phyloP scores from a whole-genome alignment of 92 coral and sea anemone genomes.

The Porites lobata region DNA sequence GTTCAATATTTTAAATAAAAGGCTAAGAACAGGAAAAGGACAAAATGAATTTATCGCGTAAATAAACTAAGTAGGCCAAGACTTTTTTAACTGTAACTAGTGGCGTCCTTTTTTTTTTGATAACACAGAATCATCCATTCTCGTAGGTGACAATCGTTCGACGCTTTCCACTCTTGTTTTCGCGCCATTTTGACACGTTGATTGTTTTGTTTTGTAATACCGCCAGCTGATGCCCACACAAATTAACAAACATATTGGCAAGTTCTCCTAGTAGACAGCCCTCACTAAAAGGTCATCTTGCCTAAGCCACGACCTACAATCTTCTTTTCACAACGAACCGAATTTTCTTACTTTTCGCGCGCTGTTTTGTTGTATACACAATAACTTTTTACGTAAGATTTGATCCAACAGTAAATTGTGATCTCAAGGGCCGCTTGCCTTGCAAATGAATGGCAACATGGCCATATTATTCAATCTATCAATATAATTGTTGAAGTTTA shows the following conservation, averaged over 20 bases:
- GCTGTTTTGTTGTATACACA: slow-evolving; percentile 15
- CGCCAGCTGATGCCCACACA: slow-evolving; percentile 40
- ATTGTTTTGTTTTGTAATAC: slow-evolving; percentile 28
- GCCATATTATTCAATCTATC: slow-evolving; percentile 28
- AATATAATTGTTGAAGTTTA: slow-evolving; percentile 44
- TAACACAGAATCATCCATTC: neutral
- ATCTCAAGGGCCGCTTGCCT: slow-evolving; percentile 5
- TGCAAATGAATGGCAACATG: slow-evolving; percentile 7
- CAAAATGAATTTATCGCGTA: neutral
- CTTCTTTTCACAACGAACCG: neutral
- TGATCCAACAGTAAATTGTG: slow-evolving; percentile 18
- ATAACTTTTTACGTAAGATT: slow-evolving; percentile 14
- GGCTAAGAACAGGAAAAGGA: slow-evolving; percentile 1
- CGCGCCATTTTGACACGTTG: slow-evolving; percentile 51
- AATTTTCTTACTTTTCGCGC: neutral
- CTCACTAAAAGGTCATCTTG: slow-evolving; percentile 7
- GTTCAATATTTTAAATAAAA: slow-evolving; percentile 12
- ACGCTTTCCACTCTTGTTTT: slow-evolving; percentile 27
- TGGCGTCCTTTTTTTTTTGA: neutral
- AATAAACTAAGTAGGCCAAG: neutral
- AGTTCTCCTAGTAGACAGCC: slow-evolving; percentile 9
- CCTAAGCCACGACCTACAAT: neutral
- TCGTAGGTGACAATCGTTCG: neutral
- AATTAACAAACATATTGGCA: slow-evolving; percentile 44
- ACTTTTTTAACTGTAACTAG: neutral